Conservation (phyloP, 1,140 invertebrate species). For the Trypoxylus dichotomus region DNA sequence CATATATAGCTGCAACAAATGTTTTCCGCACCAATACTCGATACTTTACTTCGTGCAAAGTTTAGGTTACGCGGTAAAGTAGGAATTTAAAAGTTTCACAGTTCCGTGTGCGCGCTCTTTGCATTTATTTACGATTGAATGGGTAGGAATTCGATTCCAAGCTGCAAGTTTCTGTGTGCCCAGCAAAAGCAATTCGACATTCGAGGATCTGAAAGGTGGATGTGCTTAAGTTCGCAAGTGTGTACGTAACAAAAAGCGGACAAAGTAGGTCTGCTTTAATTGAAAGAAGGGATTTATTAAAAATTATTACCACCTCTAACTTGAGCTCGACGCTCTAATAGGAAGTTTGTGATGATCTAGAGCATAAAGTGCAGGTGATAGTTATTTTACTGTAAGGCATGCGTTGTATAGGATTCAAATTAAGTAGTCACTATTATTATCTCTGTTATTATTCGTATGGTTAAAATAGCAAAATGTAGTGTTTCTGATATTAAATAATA, state of each 20-base stretch:
- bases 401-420: no score
- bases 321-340: no score
- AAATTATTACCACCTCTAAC: background rate
- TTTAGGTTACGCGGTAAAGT: background rate
- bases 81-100: conserved; percentile 6
- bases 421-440: no score
- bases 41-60: background rate
- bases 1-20: background rate
- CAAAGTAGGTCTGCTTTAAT: background rate
- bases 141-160: background rate
- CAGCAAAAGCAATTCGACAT: background rate
- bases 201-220: background rate
- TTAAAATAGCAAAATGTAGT: no score
- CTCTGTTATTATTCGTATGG: no score
- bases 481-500: no score
- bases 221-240: background rate
- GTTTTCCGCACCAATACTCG: background rate
- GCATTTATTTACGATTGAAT: conserved; percentile 8
- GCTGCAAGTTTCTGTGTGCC: background rate
- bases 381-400: no score
- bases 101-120: background rate
- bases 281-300: background rate
- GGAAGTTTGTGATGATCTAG: no score
- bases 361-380: no score
- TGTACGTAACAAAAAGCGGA: background rate